Evolutionary conservation across 2,113 vertebrate genomes (phyloP), one percentile per base, ranked within the genome.

Genomic region (Hystrix cristata): DNA sequence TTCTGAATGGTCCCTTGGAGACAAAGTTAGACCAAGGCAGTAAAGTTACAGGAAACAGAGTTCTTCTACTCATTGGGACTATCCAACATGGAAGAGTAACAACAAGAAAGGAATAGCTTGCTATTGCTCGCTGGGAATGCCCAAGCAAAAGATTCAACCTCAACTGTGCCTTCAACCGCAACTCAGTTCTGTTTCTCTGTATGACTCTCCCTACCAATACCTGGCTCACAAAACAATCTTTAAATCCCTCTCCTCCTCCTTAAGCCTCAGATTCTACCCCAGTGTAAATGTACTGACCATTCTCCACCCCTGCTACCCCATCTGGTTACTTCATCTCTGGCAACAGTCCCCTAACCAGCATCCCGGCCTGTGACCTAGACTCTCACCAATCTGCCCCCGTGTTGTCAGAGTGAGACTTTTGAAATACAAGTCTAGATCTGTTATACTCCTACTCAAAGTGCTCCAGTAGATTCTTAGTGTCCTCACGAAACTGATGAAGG

Each of bases 401-500:
- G 31, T 23, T 95, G 87, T 13, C 81, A 90, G 43, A 88, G 43
- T 23, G 14, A 78, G 55, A 92, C 64, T 87, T 72, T 64, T 84
- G 55, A 94, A 85, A 64, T 46, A 65, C 13, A 96, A 60, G 55
- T 59, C 15, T 60, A 3, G 11, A 67, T n/a, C 21, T 53, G 6
- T 51, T 55, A 29, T 0, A 19, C 2, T 27, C 48, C 43, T 74
- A 10, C 43, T 83, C 18, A 53, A 53, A 79, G 13, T 55, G 43
- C 25, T 23, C 14, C 51, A 3, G 48, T 83, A 67, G 10, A 64
- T 53, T 88, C 14, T 65, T 88, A 43, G 18, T 83, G 19, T 88
- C 81, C 55, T 87, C 51, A 16, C 25, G 14, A 82, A 84, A 79
- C 57, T 67, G 21, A 55, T 71, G 25, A 67, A 84, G 51, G 78